Percentiles rank a stretch among this genome's conserved stretches.
These are phyloP conservation scores for Discoglossus pictus DNA, from an alignment of 2,797 vertebrate species.

Conservation along the genomic window DNA sequence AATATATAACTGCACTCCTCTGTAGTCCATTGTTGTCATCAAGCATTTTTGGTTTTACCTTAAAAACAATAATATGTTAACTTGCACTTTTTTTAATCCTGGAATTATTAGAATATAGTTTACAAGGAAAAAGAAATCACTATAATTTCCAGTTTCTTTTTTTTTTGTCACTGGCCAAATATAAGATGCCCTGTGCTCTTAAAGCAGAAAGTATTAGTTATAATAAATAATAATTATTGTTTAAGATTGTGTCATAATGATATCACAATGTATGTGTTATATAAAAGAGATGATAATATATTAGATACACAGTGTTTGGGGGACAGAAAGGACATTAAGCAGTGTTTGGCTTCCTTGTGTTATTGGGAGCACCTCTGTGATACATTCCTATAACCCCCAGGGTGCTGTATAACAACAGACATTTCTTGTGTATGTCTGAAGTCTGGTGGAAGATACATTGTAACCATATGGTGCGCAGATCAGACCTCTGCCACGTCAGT, in stretches of 20 bases:
- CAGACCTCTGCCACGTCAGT: conserved; percentile 23
- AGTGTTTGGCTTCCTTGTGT: conserved; percentile 11
- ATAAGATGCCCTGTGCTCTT: too few species aligned
- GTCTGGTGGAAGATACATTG: conserved; percentile 3
- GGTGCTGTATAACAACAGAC: conserved; percentile 31
- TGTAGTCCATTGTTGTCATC: too few species aligned
- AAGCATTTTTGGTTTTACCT: too few species aligned
- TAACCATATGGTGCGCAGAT: conserved; percentile 41
- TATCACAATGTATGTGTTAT: neutral
- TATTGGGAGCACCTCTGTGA: conserved; percentile 9
- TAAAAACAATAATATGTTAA: too few species aligned
- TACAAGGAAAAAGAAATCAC: too few species aligned
- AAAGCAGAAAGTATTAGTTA: too few species aligned
- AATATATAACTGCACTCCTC: too few species aligned
- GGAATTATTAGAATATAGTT: too few species aligned
- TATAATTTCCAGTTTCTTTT: too few species aligned
- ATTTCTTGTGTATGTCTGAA: conserved; percentile 32
- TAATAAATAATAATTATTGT: neutral
- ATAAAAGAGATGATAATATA: conserved; percentile 2
- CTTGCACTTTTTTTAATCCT: too few species aligned
- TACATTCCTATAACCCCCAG: conserved; percentile 35
- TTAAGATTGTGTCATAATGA: neutral
- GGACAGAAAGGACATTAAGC: neutral
- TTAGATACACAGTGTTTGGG: neutral
- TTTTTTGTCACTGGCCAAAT: too few species aligned